Evolutionary conservation across 2,888 invertebrate species (phyloP), one percentile per base, ranked within the genome.

Genomic region (Scelioninae gen. 2): DNA sequence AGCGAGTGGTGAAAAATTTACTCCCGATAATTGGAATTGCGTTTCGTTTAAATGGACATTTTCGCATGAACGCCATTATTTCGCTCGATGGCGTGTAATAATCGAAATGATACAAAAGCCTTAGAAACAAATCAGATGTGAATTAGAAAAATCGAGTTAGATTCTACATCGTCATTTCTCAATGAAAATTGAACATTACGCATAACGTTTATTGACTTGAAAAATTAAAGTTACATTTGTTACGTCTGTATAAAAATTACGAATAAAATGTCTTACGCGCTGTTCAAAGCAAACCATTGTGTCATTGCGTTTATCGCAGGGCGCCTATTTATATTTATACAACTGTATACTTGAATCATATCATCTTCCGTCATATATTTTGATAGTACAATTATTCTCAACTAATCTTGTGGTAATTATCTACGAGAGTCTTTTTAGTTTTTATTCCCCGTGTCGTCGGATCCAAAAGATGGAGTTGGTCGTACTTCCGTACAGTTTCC

Each of bases 381-480:
- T 18, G 22, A 65, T 39, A 65, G 57, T 65, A 65, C 46, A 45
- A 39, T 65, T 65, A 65, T 57, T 46, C 31, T 65, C 55, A 55
- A 13, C 58, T 60, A 57, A 61, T 50, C 33, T 61, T 61, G 46
- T 28, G 52, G 70, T 68, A 79, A 78, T 79, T 74, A 78, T 71
- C 72, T 78, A 78, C 74, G 75, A 78, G 77, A 79, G 78, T 80
- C 77, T 80, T 77, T 78, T 77, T 45, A 52, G 35, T 67, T 77
- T 76, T 77, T 64, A 68, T 75, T 67, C 33, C 60, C 52, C 68
- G 67, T 46, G 63, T 64, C 67, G 58, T 75, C 64, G 63, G 72
- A 63, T 63, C 55, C 35, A n/a, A 60, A 68, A 58, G 68, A 68
- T 60, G 60, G 60, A 52, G 33, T 37, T 43, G 9, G 39, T 37